Evolutionary conservation across 2,113 vertebrate species (phyloP).

Genomic region (Planiliza haematocheilus): DNA sequence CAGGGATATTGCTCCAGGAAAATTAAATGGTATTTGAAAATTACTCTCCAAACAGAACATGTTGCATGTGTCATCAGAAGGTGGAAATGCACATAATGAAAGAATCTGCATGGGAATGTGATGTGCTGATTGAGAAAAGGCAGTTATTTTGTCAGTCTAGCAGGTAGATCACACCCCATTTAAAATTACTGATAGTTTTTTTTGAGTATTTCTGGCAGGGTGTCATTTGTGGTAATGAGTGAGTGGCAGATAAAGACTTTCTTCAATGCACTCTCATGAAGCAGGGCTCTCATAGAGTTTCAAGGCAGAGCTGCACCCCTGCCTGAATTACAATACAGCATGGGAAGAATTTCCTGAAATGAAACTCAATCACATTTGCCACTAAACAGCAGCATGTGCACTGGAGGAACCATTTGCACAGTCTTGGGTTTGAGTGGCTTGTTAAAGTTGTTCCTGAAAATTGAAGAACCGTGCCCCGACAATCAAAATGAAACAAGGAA

Average conservation of each 20-base stretch:
- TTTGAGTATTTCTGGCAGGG: slow-evolving; percentile 66
- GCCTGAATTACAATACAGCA: slow-evolving; percentile 74
- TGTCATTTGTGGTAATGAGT: slow-evolving; percentile 62
- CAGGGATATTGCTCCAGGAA: slow-evolving; percentile 20
- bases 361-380: slow-evolving; percentile 84
- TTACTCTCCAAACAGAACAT: neutral
- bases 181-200: slow-evolving; percentile 46
- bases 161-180: slow-evolving; percentile 25
- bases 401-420: slow-evolving; percentile 72
- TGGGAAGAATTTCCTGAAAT: slow-evolving; percentile 84
- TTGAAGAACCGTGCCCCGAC: slow-evolving; percentile 5
- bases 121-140: neutral
- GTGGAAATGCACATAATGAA: neutral
- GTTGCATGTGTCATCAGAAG: slow-evolving; percentile 18
- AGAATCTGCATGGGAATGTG: neutral
- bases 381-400: slow-evolving; percentile 81
- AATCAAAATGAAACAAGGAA: slow-evolving; percentile 33
- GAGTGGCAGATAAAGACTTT: slow-evolving; percentile 73
- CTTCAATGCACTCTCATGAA: slow-evolving; percentile 70
- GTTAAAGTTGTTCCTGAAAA: slow-evolving; percentile 31
- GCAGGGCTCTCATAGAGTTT: slow-evolving; percentile 62
- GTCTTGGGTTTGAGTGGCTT: slow-evolving; percentile 45
- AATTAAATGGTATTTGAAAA: slow-evolving; percentile 27
- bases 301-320: slow-evolving; percentile 66
- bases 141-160: slow-evolving; percentile 21